Conservation (phyloP, 2,797 vertebrate genomes). For the Sarcoramphus papa region DNA sequence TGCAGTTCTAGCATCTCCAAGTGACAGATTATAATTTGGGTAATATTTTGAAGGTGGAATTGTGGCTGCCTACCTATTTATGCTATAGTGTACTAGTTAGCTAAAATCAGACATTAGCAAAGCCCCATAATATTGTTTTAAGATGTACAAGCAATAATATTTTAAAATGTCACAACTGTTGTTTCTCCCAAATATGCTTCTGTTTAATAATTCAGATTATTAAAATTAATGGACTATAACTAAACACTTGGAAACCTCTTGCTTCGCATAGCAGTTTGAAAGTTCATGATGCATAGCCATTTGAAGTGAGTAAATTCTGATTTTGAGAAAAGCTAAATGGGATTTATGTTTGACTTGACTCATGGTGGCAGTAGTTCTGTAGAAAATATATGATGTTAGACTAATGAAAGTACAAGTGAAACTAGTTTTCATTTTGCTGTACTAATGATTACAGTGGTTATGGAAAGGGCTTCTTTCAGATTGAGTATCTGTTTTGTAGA, state of each 20-base stretch:
- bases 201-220: neutral
- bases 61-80: neutral
- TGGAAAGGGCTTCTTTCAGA: neutral
- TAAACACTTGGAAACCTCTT: neutral
- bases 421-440: neutral
- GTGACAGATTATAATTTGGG: neutral
- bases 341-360: neutral
- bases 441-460: neutral
- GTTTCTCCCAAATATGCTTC: neutral
- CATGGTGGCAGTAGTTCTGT: slow-evolving; percentile 30
- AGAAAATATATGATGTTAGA: neutral
- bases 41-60: neutral
- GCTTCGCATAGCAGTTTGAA: neutral
- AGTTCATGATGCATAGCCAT: neutral
- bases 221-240: neutral
- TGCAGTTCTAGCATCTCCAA: neutral
- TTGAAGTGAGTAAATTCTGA: neutral
- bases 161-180: neutral
- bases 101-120: neutral
- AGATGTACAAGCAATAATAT: neutral
- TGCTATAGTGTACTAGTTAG: neutral
- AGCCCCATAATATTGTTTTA: neutral
- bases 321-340: neutral
- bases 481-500: neutral
- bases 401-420: neutral